Conservation (phyloP, 2,113 vertebrate genomes). For the Scopus umbretta region DNA sequence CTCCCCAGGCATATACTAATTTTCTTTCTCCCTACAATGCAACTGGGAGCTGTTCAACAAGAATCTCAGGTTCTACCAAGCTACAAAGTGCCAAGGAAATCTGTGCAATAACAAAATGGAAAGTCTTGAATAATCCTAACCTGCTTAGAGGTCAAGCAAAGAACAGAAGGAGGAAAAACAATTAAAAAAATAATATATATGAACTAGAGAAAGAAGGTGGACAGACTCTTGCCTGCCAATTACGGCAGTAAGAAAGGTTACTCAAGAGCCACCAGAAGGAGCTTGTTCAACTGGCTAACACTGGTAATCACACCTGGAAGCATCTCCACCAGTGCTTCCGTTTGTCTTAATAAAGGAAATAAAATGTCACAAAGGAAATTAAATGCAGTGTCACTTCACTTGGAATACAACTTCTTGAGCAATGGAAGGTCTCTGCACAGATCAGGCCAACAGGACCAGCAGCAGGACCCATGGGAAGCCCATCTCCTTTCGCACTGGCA, state of each 20-base stretch:
- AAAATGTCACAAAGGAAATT: not conserved
- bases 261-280: not conserved
- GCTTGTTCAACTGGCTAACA: not conserved
- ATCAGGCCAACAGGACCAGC: not conserved
- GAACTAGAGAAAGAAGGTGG: not conserved
- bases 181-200: not conserved
- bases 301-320: not conserved
- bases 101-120: not conserved
- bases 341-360: not conserved
- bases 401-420: not conserved
- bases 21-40: not conserved
- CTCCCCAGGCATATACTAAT: not conserved
- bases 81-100: not conserved
- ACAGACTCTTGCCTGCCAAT: not conserved
- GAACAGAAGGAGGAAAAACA: not conserved
- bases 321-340: not conserved
- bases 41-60: not conserved
- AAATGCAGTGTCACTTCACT: not conserved
- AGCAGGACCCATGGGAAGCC: not conserved
- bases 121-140: not conserved
- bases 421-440: not conserved
- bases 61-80: not conserved
- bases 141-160: not conserved
- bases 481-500: fast-evolving
- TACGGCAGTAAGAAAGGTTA: fast-evolving